phyloP scores from a whole-genome alignment of 1,140 invertebrate genomes.

The Drosophila nigromelanica region DNA sequence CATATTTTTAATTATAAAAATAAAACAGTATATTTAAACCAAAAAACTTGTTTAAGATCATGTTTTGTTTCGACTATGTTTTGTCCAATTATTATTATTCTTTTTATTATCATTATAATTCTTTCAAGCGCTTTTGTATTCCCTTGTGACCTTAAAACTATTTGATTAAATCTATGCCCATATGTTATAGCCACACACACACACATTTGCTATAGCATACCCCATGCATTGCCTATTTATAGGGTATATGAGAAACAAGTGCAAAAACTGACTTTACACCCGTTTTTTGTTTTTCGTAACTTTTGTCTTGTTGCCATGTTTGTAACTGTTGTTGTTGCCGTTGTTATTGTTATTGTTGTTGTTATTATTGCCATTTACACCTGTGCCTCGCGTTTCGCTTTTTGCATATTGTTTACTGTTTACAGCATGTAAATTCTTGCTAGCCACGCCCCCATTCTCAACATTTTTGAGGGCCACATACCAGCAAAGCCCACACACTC shows the following conservation, averaged over 20 bases:
- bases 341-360: conserved; percentile 17
- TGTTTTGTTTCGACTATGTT: no score
- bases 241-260: conserved; percentile 30
- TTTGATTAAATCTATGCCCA: no score
- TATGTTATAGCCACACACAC: no score
- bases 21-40: no score
- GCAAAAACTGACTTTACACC: conserved; percentile 39
- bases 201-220: not conserved
- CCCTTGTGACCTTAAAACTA: no score
- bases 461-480: conserved; percentile 47
- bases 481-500: conserved; percentile 55
- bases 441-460: conserved; percentile 50
- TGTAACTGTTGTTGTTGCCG: conserved; percentile 25
- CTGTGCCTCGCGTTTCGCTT: conserved; percentile 42
- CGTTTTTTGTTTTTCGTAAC: conserved; percentile 17
- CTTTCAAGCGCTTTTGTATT: no score
- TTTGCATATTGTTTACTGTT: conserved; percentile 45
- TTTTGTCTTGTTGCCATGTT: conserved; percentile 46
- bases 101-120: no score
- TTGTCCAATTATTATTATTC: no score
- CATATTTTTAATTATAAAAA: no score
- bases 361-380: conserved; percentile 61
- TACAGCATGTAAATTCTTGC: conserved; percentile 63
- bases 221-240: not conserved
- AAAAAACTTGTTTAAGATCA: no score